Base-by-base conservation (phyloP, 2,797 vertebrate genomes). In the Erpetoichthys calabaricus region DNA sequence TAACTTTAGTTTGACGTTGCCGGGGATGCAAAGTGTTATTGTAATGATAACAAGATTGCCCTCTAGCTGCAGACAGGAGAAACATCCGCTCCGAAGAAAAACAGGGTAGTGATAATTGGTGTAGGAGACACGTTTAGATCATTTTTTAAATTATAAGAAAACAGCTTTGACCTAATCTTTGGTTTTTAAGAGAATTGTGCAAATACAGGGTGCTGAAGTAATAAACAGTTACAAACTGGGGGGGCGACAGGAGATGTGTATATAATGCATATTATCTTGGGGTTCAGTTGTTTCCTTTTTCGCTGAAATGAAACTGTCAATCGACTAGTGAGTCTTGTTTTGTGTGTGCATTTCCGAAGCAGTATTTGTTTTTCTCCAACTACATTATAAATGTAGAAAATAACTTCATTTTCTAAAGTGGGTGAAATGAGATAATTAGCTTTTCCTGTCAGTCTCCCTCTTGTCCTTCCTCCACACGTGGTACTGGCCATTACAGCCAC, bases 301-400 rank as follows among this genome's bases (percentile, higher is more conserved):
- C 3, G 60, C 47, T 42, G 55, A 44, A 9, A 3, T 3, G 62
- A 60, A 53, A 62, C 44, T 44, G 43, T 8, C 51, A 6, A 42
- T 63, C 44, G 70, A 57, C 68, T 70, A 72, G 75, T 74, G 25
- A 66, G 70, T 83, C 67, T 65, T 71, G 71, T 85, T 84, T 81
- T 74, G 69, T 80, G 67, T 56, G 70, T 78, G 78, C 77, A 70
- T 71, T 77, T 78, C 68, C 25, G 25, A 25, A 25, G 67, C 76
- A 78, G 68, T 70, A 74, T 70, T 75, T 73, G 81, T 69, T 76
- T 79, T 77, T 79, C 70, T 68, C 61, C 58, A 60, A 73, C 70
- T 73, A 70, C 83, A 77, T 75, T 69, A 69, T 72, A 69, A 64
- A 42, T 64, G 65, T 79, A 71, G 67, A 71, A 63, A 64, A 67